These are phyloP conservation scores for Hofmannophila pseudospretella DNA, from an alignment of 2,888 invertebrate species.

Conservation along the genomic window DNA sequence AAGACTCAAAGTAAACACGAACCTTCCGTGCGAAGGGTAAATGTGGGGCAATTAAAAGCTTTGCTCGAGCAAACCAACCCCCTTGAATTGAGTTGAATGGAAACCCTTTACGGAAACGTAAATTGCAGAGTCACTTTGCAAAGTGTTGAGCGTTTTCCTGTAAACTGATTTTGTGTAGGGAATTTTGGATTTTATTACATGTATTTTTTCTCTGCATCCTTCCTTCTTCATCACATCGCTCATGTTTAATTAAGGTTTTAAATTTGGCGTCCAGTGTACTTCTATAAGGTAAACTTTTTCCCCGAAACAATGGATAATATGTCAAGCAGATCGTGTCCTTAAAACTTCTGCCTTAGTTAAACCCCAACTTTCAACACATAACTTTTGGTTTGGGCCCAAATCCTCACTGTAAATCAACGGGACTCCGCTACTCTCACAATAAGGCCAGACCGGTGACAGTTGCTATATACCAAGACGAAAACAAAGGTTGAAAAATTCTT, in stretches of 20 bases:
- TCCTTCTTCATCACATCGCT: too few species aligned
- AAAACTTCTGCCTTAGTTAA: slow-evolving; percentile 19
- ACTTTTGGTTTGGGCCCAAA: slow-evolving; percentile 24
- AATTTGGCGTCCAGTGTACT: too few species aligned
- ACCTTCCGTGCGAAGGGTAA: background rate
- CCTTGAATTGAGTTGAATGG: background rate
- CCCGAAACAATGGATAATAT: too few species aligned
- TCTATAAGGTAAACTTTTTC: too few species aligned
- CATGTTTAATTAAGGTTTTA: too few species aligned
- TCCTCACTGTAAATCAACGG: slow-evolving; percentile 20
- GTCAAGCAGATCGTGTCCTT: background rate
- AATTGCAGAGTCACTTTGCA: background rate
- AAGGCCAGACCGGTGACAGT: background rate
- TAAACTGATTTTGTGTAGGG: too few species aligned
- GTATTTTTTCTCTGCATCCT: too few species aligned
- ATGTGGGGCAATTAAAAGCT: background rate
- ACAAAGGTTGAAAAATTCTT: background rate
- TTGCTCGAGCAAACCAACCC: background rate
- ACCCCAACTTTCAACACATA: slow-evolving; percentile 18
- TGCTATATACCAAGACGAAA: background rate
- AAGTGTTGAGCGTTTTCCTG: too few species aligned
- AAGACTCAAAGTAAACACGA: too few species aligned
- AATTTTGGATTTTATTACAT: too few species aligned
- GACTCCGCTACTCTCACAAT: slow-evolving; percentile 7
- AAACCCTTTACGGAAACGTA: background rate